phyloP scores from a whole-genome alignment of 2,888 invertebrate genomes.

The Eugnorisma glareosa region DNA sequence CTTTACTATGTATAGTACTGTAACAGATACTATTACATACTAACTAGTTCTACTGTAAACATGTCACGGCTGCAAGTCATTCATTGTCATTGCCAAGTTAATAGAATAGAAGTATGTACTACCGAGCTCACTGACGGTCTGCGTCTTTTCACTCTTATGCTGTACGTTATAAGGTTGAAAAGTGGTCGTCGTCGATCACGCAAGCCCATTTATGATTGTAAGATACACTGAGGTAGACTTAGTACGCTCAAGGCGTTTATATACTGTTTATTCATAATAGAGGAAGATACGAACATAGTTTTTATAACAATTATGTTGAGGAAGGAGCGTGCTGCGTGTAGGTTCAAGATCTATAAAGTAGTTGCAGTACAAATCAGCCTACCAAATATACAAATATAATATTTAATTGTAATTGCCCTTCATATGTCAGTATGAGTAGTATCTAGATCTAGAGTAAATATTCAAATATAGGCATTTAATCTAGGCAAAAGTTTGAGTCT shows the following conservation, averaged over 20 bases:
- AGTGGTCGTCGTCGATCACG: conserved; percentile 17
- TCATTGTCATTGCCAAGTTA: conserved; percentile 30
- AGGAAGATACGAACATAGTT: neutral
- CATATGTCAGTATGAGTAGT: too few relatives aligned
- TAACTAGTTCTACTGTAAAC: neutral
- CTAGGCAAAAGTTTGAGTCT: too few relatives aligned
- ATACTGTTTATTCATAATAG: neutral
- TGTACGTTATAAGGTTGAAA: too few relatives aligned
- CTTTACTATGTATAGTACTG: neutral
- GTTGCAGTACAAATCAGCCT: too few relatives aligned
- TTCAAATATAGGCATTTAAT: neutral
- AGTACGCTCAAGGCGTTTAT: neutral
- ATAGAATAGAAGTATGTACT: conserved; percentile 1
- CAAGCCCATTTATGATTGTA: conserved; percentile 7
- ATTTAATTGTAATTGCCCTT: too few relatives aligned
- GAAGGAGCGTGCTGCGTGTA: too few relatives aligned
- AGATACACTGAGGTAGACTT: conserved; percentile 3
- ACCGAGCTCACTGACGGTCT: too few relatives aligned
- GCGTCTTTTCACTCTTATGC: too few relatives aligned
- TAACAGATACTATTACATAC: neutral
- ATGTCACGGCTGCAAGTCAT: conserved; percentile 22
- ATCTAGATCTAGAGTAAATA: neutral
- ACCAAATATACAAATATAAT: too few relatives aligned
- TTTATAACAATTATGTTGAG: neutral
- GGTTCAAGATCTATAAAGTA: too few relatives aligned